Evolutionary conservation across 2,797 vertebrate species (phyloP), one percentile per base, ranked within the genome.

Genomic region (Poecilia gillii): DNA sequence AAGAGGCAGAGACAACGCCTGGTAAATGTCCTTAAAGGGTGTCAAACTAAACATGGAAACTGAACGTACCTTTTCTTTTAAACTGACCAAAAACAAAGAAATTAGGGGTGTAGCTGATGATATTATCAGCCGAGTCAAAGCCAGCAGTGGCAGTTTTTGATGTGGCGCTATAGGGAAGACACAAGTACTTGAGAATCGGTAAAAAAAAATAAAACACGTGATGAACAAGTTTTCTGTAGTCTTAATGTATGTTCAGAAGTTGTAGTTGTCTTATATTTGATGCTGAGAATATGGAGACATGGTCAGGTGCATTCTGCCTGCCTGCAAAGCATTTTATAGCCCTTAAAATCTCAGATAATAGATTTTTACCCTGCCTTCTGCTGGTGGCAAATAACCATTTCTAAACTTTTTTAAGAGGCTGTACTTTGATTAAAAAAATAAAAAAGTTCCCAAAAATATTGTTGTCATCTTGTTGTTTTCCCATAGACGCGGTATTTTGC

Each of bases 1-100:
- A 95, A 96, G 93, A 96, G 94, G 84, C 95, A 96, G 89, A 95
- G 94, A 93, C 94, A 95, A 31, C 92, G 88, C 88, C 93, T 94
- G 96, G 96, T 97, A 96, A 97, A 94, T 94, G 88, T 91, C 89
- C 88, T 85, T 86, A 41, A 85, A 33, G 74, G 84, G 85, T 77
- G 71, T 88, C 81, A 71, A 75, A 88, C 75, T 86, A 84, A 92
- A 87, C 76, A 75, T 28, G 13, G 25, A 80, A 80, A 77, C 59
- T 33, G 20, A 75, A 78, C 72, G 45, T 62, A 2, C 9, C 25
- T 73, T 80, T 78, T 75, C 36, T 2, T 59, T 45, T 39, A 79
- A 36, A 59, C 74, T 88, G 71, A 87, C 88, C 47, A 20, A 73
- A 80, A 78, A 55, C 31, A 77, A 71, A 46, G 25, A 71, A 28